Evolutionary conservation across 2,797 vertebrate genomes (phyloP).

Genomic region (Jordanella pulchra): DNA sequence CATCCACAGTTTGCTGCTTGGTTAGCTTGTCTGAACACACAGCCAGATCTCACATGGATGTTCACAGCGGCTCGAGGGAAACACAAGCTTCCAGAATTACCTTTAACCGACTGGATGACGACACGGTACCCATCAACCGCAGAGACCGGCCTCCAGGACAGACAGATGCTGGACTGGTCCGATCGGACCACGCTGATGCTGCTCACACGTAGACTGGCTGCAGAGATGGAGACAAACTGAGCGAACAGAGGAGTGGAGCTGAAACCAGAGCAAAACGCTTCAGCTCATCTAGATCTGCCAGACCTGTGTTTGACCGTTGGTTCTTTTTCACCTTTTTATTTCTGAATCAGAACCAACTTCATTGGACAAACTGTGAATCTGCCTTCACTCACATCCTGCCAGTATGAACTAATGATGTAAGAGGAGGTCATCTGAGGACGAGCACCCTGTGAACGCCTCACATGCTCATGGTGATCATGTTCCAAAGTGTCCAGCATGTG

Average conservation of each 20-base stretch:
- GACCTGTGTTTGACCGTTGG: no score
- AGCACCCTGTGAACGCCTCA: no score
- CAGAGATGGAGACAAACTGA: constrained; percentile 16
- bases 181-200: constrained; percentile 80
- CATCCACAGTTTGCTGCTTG: constrained; percentile 67
- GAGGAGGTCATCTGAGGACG: no score
- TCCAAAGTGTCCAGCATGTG: no score
- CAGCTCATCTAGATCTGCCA: no score
- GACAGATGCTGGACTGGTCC: constrained; percentile 81
- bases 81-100: constrained; percentile 47
- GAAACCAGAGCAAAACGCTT: neutral
- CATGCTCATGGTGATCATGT: no score
- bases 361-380: no score
- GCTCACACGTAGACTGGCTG: constrained; percentile 82
- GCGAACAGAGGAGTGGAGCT: neutral
- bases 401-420: no score
- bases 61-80: neutral
- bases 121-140: constrained; percentile 77
- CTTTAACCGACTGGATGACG: constrained; percentile 79
- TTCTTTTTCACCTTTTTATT: no score
- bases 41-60: constrained; percentile 5
- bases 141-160: constrained; percentile 80
- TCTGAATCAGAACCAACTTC: no score
- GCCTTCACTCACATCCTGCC: no score
- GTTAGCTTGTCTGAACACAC: constrained; percentile 69